Evolutionary conservation across 1,140 invertebrate genomes (phyloP), one percentile per base, ranked within the genome.

Genomic region (Oryzaephilus surinamensis): DNA sequence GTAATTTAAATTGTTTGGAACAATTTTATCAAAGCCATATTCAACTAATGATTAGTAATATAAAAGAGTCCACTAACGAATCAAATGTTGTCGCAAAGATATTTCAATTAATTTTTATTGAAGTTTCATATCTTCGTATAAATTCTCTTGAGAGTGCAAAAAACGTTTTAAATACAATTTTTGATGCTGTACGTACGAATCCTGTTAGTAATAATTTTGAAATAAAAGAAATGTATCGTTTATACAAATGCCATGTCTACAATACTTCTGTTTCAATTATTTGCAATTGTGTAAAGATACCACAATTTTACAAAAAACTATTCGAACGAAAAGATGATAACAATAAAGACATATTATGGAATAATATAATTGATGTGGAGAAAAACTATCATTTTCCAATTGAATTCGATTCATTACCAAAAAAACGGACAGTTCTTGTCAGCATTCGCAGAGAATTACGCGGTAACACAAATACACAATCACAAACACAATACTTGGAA

Each of bases 331-430:
- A 42, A 13, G 57, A 65, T 23, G n/a, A n/a, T n/a, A 55, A 62
- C 23, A 45, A 48, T 8, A 17, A 52, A 6, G 50, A 64, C 26
- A 51, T 67, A 2, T 49, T 67, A 8, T 72, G 70, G 71, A 46
- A 52, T 4, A 63, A 60, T 12, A 57, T 73, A 6, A 43, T 75
- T 4, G 64, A 73, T 46, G 52, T 45, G 17, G 38, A 42, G 0
- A 62, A 57, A 18, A 19, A 34, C n/a, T 71, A 67, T 32, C 40
- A 45, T 4, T 59, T 72, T 26, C 19, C 47, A 2, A 57, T 69
- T 17, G 59, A 58, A 6, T 62, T 67, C 19, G 52, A 66, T 8
- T 50, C 63, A 13, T 47, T 60, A 40, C 61, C 67, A 0, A 62
- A 65, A 23, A 44, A 59, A 18, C 61, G 55, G 21, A 64, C 65